Conservation (phyloP, 2,888 invertebrate genomes). For the Platycnemis pennipes region DNA sequence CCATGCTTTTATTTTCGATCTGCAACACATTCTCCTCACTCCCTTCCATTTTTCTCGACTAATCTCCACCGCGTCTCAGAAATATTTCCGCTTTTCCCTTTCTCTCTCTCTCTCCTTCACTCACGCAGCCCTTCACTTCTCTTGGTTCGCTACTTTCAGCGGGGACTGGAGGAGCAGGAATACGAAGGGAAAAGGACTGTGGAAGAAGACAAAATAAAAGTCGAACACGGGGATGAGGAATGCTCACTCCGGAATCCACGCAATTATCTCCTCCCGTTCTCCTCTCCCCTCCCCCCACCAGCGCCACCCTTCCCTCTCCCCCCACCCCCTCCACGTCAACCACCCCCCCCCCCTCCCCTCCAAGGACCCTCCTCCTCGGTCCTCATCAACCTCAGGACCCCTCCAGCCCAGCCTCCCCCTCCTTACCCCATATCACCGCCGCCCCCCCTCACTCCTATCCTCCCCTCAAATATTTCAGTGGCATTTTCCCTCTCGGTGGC, state of each 20-base stretch:
- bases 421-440: not conserved
- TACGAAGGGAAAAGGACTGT: not conserved
- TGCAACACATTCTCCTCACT: not conserved
- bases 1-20: not conserved
- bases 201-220: not conserved
- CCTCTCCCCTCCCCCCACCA: not conserved
- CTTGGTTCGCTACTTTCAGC: not conserved
- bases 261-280: conserved; percentile 19
- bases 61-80: too few species aligned
- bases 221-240: conserved; percentile 49
- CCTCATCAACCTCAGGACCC: not conserved
- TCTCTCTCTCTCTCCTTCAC: not conserved
- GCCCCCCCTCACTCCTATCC: not conserved
- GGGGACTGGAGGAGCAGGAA: not conserved
- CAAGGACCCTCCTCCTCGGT: too few species aligned
- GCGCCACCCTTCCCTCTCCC: not conserved
- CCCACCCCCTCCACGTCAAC: not conserved
- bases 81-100: not conserved
- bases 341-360: not conserved
- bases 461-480: not conserved
- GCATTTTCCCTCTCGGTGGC: not conserved
- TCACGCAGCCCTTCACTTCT: not conserved
- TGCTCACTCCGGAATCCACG: conserved; percentile 49
- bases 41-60: not conserved
- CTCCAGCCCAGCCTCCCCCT: not conserved